Conservation (phyloP, 2,888 invertebrate genomes). For the Hoplodrina ambigua region DNA sequence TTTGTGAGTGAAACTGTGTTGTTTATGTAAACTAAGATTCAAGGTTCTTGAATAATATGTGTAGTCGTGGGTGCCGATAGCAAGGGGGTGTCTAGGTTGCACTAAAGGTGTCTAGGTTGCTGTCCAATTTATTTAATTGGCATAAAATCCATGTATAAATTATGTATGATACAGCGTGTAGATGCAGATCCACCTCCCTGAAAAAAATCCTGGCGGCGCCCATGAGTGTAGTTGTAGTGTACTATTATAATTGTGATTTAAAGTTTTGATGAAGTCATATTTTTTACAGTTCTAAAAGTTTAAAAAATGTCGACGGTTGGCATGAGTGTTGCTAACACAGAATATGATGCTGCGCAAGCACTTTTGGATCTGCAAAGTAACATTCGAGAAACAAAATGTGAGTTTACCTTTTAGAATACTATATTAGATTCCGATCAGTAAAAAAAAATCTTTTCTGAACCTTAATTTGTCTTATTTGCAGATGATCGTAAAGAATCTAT, state of each 20-base stretch:
- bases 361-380: conserved; percentile 67
- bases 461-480: conserved; percentile 27
- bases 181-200: no score
- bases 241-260: neutral
- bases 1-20: conserved; percentile 6
- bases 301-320: conserved; percentile 53
- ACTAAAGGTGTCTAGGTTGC: no score
- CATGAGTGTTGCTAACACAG: conserved; percentile 57
- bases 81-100: no score
- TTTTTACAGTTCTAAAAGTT: conserved; percentile 9
- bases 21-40: neutral
- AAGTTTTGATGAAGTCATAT: neutral
- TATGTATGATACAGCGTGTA: no score
- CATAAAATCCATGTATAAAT: no score
- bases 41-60: neutral
- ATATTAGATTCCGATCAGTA: conserved; percentile 14
- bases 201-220: no score
- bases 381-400: conserved; percentile 50
- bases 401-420: conserved; percentile 21
- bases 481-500: conserved; percentile 59
- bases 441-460: neutral
- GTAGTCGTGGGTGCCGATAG: no score
- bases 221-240: neutral
- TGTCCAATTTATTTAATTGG: no score
- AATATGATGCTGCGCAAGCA: conserved; percentile 69